Base-by-base conservation (phyloP, 2,113 vertebrate genomes). In the Beaufortia kweichowensis region DNA sequence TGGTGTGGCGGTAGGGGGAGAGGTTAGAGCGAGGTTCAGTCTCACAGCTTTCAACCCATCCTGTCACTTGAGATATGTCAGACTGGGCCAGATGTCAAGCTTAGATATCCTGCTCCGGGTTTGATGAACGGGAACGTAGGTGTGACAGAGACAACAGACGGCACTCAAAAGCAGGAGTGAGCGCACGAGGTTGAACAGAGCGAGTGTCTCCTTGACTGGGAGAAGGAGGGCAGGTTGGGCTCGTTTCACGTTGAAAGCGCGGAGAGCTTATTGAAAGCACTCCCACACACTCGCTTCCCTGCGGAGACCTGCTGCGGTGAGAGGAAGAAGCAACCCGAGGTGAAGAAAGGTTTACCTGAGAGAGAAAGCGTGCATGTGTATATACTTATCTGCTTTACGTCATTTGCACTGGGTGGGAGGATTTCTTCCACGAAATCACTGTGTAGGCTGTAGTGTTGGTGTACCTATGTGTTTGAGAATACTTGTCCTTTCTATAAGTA, bases 261-360 rank as follows among this genome's bases (percentile, higher is more conserved):
- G 53, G 68, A 19, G 68, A 71, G 53, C 68, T 43, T 0, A 35
- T 71, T 59, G 68, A 71, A 71, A 71, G 68, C 31, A 77, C 75
- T 61, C 69, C 46, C 77, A 71, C 57, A 78, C 77, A 55, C 77
- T 63, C 28, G 35, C 65, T 39, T 53, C 57, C 56, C 35, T 69
- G 24, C 29, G 46, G 69, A 69, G 63, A 70, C 46, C 46, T 33
- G 17, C 68, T 35, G 31, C 24, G 23, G 29, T 65, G 23, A 76
- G 24, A 59, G 67, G n/a, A 56, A 46, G 62, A 48, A 77, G 53
- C 68, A 77, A 55, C 65, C 48, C 59, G 39, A 57, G 60, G 81
- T 59, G 60, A 61, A 69, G 76, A 43, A 60, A 65, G 65, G 62
- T 67, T 77, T 57, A 70, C 48, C 74, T 72, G 59, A 14, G 53